Percentiles rank a stretch among this genome's conserved stretches.
These are phyloP conservation scores for Nibea albiflora DNA, from an alignment of 2,113 vertebrate genomes.

Conservation along the genomic window DNA sequence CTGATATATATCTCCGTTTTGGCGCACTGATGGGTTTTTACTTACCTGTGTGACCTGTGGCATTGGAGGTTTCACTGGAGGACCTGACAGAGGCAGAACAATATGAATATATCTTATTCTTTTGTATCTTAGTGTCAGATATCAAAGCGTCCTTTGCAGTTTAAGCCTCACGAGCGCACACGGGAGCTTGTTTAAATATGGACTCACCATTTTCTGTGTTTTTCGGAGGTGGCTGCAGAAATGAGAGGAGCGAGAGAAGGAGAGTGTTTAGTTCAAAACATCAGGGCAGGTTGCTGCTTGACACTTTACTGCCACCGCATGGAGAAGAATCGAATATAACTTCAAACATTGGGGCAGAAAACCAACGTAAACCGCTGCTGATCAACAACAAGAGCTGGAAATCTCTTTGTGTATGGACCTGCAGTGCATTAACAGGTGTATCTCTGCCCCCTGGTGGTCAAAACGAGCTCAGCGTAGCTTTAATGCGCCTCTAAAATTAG, in stretches of 20 bases:
- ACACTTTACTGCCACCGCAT: not conserved
- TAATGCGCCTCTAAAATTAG: not conserved
- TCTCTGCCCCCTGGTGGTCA: not conserved
- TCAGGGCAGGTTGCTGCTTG: not conserved
- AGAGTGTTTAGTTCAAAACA: not conserved
- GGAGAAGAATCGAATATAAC: not conserved
- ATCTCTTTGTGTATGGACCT: not conserved
- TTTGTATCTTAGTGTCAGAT: not conserved
- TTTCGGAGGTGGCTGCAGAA: slow-evolving; percentile 78
- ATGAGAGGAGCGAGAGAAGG: not conserved
- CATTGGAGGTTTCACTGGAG: slow-evolving; percentile 86
- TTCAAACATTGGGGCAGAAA: too few relatives aligned
- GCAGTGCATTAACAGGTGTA: not conserved
- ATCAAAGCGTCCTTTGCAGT: too few relatives aligned
- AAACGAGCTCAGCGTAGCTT: not conserved
- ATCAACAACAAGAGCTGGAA: too few relatives aligned
- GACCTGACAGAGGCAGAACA: slow-evolving; percentile 61
- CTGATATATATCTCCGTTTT: too few relatives aligned
- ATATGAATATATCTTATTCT: not conserved
- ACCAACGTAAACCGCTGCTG: too few relatives aligned
- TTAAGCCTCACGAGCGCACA: not conserved
- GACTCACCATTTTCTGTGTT: slow-evolving; percentile 87
- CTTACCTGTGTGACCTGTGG: slow-evolving; percentile 76
- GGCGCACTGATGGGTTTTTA: not conserved
- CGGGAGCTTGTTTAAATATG: not conserved